Conservation (phyloP, 2,113 vertebrate species). For the Herpetotheres cachinnans region DNA sequence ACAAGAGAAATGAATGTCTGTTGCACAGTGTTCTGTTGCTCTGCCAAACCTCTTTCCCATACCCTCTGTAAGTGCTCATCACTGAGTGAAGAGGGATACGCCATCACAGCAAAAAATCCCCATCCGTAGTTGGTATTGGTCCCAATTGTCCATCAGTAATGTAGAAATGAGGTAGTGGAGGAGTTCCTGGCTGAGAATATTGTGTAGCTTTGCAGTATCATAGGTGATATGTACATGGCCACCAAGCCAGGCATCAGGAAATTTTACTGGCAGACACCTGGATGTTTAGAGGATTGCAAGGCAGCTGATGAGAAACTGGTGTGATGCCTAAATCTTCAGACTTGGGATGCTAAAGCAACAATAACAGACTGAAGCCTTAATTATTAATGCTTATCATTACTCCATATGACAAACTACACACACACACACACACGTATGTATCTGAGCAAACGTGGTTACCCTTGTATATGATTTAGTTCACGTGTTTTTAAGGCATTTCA, state of each 20-base stretch:
- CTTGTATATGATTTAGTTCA: not conserved
- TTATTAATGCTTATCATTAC: not conserved
- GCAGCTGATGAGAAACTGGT: not conserved
- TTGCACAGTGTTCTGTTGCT: not conserved
- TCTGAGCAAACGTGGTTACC: not conserved
- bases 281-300: not conserved
- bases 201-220: not conserved
- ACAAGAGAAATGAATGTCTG: not conserved
- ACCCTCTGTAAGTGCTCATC: not conserved
- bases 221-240: not conserved
- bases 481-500: not conserved
- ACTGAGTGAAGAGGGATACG: not conserved
- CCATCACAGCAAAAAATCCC: not conserved
- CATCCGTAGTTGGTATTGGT: not conserved
- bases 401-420: not conserved
- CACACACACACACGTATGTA: not conserved
- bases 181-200: not conserved
- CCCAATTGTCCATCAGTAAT: accelerated
- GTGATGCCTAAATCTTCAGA: not conserved
- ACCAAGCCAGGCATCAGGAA: not conserved
- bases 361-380: not conserved
- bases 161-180: not conserved
- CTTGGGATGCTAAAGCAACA: not conserved
- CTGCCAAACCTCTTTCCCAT: not conserved
- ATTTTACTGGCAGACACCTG: not conserved